Base-by-base conservation (phyloP, 2,797 vertebrate genomes). In the Mionectes olivaceus region DNA sequence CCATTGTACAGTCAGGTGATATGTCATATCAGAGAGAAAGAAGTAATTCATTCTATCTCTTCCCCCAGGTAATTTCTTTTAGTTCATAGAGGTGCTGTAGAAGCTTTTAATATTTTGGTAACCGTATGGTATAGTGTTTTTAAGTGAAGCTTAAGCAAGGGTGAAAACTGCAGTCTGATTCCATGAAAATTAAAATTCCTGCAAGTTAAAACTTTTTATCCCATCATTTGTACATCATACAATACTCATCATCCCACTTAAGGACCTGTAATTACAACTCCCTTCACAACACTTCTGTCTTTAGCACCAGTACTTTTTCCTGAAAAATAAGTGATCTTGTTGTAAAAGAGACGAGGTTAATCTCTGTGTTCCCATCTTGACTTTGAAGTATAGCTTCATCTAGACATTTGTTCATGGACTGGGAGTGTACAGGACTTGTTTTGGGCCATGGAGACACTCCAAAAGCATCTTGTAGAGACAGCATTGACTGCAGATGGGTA, bases 1-100 rank as follows among this genome's bases (percentile, higher is more conserved):
- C 75, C 21, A 19, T 37, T 81, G 11, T 69, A 67, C 60, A 55
- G 35, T 52, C 39, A 84, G 32, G n/a, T 73, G 78, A 95, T 78
- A 60, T 28, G 41, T 55, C 84, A 83, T 49, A 83, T 9, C 22
- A 94, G 64, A 95, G 56, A 80, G 47, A 83, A 80, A 80, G 37
- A 78, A 78, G 11, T 70, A 84, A 74, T 59, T 94, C 53, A 55
- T 14, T 47, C 15, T 59, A 4, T 52, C 50, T 68, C 11, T 70
- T 77, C 70, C 35, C 46, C 27, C n/a, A 71, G 22, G 15, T 84
- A 9, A 69, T 68, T 75, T 86, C 8, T 76, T 94, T 57, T 35
- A 56, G 25, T 76, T 91, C 47, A 43, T 11, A 21, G 44, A 59
- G 77, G 85, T 78, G 16, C 39, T 64, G n/a, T 16, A 13, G 10